These are phyloP conservation scores for Drosophila algonquin DNA, from an alignment of 2,888 invertebrate genomes.

Conservation along the genomic window DNA sequence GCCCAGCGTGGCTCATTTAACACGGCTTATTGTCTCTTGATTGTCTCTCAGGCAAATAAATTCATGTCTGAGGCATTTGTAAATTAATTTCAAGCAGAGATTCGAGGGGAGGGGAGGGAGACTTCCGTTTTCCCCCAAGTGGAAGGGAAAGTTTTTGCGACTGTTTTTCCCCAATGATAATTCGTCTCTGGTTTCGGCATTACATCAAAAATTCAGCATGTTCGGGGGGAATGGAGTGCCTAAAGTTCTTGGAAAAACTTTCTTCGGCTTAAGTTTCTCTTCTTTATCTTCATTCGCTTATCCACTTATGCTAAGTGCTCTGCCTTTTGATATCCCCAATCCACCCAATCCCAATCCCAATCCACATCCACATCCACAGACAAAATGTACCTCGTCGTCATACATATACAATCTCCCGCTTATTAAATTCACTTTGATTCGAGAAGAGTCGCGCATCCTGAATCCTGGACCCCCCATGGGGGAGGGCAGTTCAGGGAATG, in stretches of 20 bases:
- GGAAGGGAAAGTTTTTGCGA: conserved; percentile 7
- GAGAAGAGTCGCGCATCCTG: conserved; percentile 6
- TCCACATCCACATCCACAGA: conserved; percentile 1
- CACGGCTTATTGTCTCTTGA: conserved; percentile 47
- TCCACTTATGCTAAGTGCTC: conserved; percentile 42
- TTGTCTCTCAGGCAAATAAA: conserved; percentile 25
- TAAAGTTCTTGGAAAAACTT: conserved; percentile 24
- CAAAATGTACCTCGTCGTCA: background rate
- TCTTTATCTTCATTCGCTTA: background rate
- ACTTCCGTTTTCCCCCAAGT: conserved; percentile 20
- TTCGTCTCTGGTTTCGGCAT: conserved; percentile 12
- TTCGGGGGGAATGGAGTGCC: background rate
- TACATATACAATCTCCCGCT: conserved; percentile 9
- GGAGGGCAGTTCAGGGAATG: conserved; percentile 5
- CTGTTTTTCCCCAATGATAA: conserved; percentile 7
- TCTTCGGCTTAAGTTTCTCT: conserved; percentile 4
- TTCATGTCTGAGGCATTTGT: conserved; percentile 31
- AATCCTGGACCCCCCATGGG: conserved; percentile 10
- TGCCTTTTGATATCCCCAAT: conserved; percentile 18
- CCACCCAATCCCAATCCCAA: background rate
- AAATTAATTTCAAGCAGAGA: conserved; percentile 40
- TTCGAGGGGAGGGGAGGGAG: background rate
- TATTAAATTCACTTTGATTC: conserved; percentile 23
- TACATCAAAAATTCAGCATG: conserved; percentile 34
- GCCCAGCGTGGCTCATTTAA: conserved; percentile 41